Conservation (phyloP, 2,888 invertebrate genomes). For the Protonemura montana region DNA sequence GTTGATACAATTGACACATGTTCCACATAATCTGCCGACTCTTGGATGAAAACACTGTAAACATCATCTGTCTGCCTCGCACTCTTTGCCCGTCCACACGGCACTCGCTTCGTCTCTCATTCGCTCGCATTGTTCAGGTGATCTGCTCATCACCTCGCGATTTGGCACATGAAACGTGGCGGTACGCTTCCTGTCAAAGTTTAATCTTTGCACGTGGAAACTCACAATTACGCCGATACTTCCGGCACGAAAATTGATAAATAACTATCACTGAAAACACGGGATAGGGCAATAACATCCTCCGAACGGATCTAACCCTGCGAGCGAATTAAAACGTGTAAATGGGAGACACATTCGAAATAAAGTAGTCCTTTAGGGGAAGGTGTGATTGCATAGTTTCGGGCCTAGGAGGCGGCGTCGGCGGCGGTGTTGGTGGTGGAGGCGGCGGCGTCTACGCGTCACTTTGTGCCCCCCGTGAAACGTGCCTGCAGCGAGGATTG, state of each 20-base stretch:
- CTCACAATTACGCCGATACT: background rate
- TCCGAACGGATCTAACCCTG: background rate
- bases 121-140: constrained; percentile 21
- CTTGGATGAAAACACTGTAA: constrained; percentile 14
- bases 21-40: background rate
- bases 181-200: background rate
- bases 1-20: constrained; percentile 4
- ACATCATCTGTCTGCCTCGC: constrained; percentile 19
- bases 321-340: background rate
- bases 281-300: background rate
- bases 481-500: background rate
- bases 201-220: background rate
- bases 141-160: background rate
- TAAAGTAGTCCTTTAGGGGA: background rate
- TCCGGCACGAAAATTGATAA: background rate
- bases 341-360: background rate
- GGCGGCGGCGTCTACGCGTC: background rate
- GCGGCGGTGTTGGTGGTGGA: background rate
- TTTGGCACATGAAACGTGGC: constrained; percentile 37
- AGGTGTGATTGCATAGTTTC: background rate
- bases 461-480: background rate
- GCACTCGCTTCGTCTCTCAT: background rate
- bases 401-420: background rate
- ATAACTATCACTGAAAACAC: background rate
- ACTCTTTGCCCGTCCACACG: background rate